Base-by-base conservation (phyloP, 2,888 invertebrate species). In the Allacma fusca region DNA sequence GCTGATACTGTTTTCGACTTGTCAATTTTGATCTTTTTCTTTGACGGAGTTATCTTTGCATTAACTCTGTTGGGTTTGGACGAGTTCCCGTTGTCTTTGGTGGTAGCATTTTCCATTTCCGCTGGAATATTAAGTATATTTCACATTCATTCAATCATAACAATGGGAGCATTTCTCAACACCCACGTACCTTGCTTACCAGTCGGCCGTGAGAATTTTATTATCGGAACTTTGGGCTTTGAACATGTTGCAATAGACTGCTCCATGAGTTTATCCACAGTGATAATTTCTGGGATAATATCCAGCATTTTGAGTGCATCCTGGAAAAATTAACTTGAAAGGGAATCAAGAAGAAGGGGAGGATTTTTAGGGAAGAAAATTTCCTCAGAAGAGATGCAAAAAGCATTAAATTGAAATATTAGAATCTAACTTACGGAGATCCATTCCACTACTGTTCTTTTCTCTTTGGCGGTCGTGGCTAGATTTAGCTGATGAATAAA, bases 401-500 rank as follows among this genome's bases (percentile, higher is more conserved):
- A n/a, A n/a, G n/a, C n/a, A n/a, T n/a, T n/a, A n/a, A n/a, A n/a
- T n/a, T n/a, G n/a, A n/a, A n/a, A n/a, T n/a, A n/a, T n/a, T n/a
- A n/a, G n/a, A n/a, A n/a, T 50, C 19, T 19, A 13, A 19, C 26
- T 44, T 75, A 75, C 75, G 29, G 67, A 75, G 23, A 75, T 67
- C 75, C 75, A 75, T 28, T 75, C 75, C 4, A 75, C 57, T 9
- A 67, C 57, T 9, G 75, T 75, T 29, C 75, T 5, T n/a, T 75
- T 75, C 50, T 75, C 67, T 29, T 75, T 75, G 13, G 29, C 28
- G 5, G 29, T 50, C 12, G 75, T 50, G 1, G 75, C 40, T 12
- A 75, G n/a, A 75, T 75, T 75, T 50, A 67, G 44, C 28, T 75
- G 75, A 50, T 75, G 75, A 21, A 75, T 65, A 21, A 75, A 75